These are phyloP conservation scores for Atta colombica DNA, from an alignment of 1,140 invertebrate genomes.

Conservation along the genomic window DNA sequence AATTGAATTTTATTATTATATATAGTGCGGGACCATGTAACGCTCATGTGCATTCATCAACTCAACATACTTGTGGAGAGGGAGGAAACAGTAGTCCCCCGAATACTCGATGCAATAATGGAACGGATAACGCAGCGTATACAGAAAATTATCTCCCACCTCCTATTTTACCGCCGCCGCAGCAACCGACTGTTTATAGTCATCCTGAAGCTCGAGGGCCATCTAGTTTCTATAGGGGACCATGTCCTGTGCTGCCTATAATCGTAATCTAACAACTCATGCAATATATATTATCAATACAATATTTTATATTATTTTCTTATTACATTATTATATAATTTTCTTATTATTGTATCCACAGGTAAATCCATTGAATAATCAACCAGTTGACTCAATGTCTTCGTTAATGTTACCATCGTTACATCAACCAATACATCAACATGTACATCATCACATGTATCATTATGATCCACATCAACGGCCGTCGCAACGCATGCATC, in stretches of 20 bases:
- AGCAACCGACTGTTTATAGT: constrained; percentile 86
- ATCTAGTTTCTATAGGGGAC: constrained; percentile 72
- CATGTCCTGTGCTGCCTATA: constrained; percentile 75
- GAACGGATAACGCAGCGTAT: constrained; percentile 65
- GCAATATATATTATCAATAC: neutral
- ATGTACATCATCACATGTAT: constrained; percentile 90
- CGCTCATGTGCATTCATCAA: constrained; percentile 75
- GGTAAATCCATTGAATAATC: constrained; percentile 73
- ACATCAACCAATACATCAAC: constrained; percentile 84
- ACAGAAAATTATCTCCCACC: constrained; percentile 74
- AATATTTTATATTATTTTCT: neutral
- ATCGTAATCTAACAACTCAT: constrained; percentile 70
- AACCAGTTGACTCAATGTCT: constrained; percentile 46
- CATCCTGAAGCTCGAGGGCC: constrained; percentile 85
- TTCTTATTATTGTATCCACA: constrained; percentile 45
- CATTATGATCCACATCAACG: constrained; percentile 86
- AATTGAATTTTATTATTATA: constrained; percentile 58
- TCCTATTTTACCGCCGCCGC: constrained; percentile 80
- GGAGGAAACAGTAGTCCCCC: constrained; percentile 69
- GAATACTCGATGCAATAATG: constrained; percentile 71
- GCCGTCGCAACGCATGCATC: constrained; percentile 84
- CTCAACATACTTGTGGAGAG: constrained; percentile 70
- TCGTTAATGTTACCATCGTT: constrained; percentile 75
- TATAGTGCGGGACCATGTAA: constrained; percentile 76
- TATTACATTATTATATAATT: constrained; percentile 26